Evolutionary conservation across 2,797 vertebrate genomes (phyloP), one percentile per base, ranked within the genome.

Genomic region (Mus spretus): DNA sequence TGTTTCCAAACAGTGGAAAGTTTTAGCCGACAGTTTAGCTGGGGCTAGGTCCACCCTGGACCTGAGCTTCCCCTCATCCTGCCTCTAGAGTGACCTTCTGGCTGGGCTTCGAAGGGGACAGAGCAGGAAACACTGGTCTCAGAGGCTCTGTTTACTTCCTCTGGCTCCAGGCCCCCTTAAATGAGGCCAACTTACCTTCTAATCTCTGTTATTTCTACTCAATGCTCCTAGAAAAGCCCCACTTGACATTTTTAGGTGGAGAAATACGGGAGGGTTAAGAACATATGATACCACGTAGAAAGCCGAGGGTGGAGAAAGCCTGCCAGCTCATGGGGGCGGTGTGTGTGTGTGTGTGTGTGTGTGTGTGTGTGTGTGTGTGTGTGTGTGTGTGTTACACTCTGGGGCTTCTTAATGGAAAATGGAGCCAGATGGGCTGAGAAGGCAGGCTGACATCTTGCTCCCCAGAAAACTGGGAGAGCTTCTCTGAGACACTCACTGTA

Each of bases 211-310:
- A 98, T 98, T 97, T 98, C 97, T 98, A 59, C 96, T 98, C 97
- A 98, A 93, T 95, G 96, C 97, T 97, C 97, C 96, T 98, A 96
- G 98, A 97, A 98, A 98, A 98, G 97, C 97, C 95, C 96, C 96
- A 96, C 97, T 98, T 98, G 98, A 98, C 98, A 98, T 98, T 98
- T 98, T 87, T 87, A 95, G 96, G 95, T 59, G 96, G 91, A 96
- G 84, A 74, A 44, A 80, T n/a, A 80, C 14, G 17, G 55, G n/a
- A 83, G 93, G 81, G 47, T 11, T 31, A 95, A 82, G 97, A 90
- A 90, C 37, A 26, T 89, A 61, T 82, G 97, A 79, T 94, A 75
- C 85, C 95, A 59, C 82, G 96, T 59, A 95, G 95, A 93, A 96
- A 95, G 28, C 26, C 44, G 67, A 53, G 94, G 96, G 31, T 47